A percentile compares a stretch with the other conserved stretches of the same genome.
Evolutionary conservation across 2,113 vertebrate species (phyloP).

Genomic region (Urocitellus parryii): DNA sequence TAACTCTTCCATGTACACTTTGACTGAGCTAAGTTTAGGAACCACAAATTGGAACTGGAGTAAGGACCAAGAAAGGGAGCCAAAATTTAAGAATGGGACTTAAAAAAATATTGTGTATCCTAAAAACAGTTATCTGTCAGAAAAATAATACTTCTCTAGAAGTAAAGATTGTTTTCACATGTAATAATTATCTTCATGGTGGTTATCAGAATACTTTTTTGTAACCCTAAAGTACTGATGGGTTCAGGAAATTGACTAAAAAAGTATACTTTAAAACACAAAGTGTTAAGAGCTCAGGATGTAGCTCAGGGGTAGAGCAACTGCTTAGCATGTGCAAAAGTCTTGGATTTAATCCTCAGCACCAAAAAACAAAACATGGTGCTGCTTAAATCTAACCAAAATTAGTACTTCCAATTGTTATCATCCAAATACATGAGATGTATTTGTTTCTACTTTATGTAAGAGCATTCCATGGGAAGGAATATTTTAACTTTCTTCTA

Average conservation of each 20-base stretch:
- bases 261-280: constrained; percentile 43
- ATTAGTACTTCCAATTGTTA: background rate
- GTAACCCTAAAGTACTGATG: background rate
- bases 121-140: background rate
- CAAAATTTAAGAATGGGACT: background rate
- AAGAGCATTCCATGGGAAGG: background rate
- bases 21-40: constrained; percentile 35
- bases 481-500: constrained; percentile 21
- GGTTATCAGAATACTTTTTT: constrained; percentile 31
- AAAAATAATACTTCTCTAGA: constrained; percentile 39
- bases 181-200: background rate
- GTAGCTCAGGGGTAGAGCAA: background rate
- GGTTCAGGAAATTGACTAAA: constrained; percentile 35
- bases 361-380: background rate
- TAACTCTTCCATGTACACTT: constrained; percentile 28
- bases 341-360: background rate
- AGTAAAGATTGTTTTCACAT: background rate
- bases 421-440: background rate
- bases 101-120: background rate
- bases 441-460: background rate
- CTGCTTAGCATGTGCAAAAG: background rate
- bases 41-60: background rate
- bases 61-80: background rate
- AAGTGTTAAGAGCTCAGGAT: background rate
- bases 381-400: constrained; percentile 23